Conservation (phyloP, 2,797 vertebrate species). For the Danio choprae region DNA sequence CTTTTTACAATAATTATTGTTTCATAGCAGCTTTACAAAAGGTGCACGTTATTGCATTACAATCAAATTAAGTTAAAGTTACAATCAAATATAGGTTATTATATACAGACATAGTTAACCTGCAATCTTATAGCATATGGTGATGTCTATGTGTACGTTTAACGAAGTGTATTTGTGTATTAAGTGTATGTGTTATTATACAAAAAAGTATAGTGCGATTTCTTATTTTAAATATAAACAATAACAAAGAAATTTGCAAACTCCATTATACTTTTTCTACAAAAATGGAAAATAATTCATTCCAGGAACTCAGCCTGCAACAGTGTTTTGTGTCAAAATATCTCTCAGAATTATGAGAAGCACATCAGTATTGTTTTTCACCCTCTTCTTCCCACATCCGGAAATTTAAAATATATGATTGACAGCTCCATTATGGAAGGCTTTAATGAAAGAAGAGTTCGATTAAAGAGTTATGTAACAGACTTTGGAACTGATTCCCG, state of each 20-base stretch:
- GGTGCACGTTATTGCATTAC: too few relatives aligned
- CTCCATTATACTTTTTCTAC: not conserved
- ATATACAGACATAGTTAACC: too few relatives aligned
- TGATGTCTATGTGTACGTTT: too few relatives aligned
- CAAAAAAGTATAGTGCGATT: too few relatives aligned
- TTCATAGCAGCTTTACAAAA: too few relatives aligned
- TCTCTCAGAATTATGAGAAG: not conserved
- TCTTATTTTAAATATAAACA: not conserved
- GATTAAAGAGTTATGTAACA: conserved; percentile 33
- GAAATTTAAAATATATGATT: conserved; percentile 8
- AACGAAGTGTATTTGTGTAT: too few relatives aligned
- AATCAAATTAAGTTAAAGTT: too few relatives aligned
- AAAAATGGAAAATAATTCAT: not conserved
- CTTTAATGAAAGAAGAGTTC: conserved; percentile 11
- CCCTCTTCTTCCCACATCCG: conserved; percentile 2
- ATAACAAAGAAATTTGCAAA: not conserved
- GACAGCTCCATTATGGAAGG: conserved; percentile 28
- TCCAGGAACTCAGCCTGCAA: not conserved
- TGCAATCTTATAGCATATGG: too few relatives aligned
- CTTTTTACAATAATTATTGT: too few relatives aligned
- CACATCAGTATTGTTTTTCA: conserved; percentile 12
- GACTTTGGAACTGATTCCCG: not conserved
- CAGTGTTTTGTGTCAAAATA: not conserved
- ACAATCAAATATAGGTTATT: too few relatives aligned
- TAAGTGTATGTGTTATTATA: too few relatives aligned